phyloP scores from a whole-genome alignment of 64 coral and sea anemone genomes.

The Dendronephthya gigantea region DNA sequence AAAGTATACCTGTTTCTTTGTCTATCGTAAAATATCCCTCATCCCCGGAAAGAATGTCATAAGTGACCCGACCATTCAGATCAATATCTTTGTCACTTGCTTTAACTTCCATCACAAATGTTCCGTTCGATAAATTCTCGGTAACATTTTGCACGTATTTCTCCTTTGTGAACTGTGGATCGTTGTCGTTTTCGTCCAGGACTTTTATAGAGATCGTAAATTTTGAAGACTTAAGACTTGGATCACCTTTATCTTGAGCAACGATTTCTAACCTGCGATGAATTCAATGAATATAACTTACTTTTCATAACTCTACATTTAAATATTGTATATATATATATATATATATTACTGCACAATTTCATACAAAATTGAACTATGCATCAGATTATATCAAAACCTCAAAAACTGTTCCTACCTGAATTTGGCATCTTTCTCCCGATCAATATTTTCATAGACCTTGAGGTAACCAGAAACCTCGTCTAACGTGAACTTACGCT shows the following conservation, averaged over 20 bases:
- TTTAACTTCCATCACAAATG: slow-evolving; percentile 10
- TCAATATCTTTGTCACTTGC: slow-evolving; percentile 48
- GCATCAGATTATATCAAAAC: no score
- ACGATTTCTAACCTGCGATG: background rate
- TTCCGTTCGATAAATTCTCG: background rate
- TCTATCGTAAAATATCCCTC: background rate
- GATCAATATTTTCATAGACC: background rate
- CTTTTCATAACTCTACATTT: no score
- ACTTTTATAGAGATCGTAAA: background rate
- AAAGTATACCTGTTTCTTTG: background rate
- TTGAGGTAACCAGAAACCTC: background rate
- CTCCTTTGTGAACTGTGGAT: background rate
- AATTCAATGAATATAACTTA: background rate
- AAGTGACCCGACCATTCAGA: slow-evolving; percentile 33
- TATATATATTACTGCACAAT: no score
- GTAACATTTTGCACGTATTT: background rate
- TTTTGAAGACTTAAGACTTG: background rate
- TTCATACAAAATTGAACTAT: no score
- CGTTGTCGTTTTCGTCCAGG: background rate
- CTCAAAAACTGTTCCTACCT: background rate
- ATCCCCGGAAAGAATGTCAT: background rate
- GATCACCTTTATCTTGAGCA: background rate
- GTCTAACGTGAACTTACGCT: background rate
- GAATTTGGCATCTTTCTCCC: background rate
- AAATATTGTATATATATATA: no score